Percentiles rank a stretch among this genome's conserved stretches.
Conservation (phyloP, 2,797 vertebrate species). For the Aratinga solstitialis region DNA sequence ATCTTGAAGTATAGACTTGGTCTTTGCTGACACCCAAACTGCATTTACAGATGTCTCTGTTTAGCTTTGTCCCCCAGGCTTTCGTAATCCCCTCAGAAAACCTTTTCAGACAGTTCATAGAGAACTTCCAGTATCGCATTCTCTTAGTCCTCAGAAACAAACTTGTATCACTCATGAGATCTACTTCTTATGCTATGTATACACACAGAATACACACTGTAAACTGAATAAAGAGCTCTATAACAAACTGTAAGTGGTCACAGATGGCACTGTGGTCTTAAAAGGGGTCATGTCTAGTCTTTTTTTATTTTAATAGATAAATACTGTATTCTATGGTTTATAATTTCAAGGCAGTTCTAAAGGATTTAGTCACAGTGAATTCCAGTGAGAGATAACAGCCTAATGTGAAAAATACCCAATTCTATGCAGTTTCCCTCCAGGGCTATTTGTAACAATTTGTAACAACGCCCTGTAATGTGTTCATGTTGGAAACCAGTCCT, state of each 20-base stretch:
- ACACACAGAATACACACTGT: slow-evolving; percentile 22
- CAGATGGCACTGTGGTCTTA: slow-evolving; percentile 3
- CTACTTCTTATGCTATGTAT: slow-evolving; percentile 17
- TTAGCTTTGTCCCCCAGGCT: neutral
- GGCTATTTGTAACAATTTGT: neutral
- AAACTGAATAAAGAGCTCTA: slow-evolving; percentile 34
- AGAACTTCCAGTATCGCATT: neutral
- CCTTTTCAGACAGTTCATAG: neutral
- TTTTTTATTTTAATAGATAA: neutral
- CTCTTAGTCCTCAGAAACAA: neutral
- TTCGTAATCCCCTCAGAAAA: neutral
- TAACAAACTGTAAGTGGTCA: slow-evolving; percentile 19
- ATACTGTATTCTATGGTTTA: neutral
- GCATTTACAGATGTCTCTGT: slow-evolving; percentile 5
- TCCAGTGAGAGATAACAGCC: neutral
- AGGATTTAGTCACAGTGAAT: neutral
- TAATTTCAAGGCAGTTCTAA: neutral
- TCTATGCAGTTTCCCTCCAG: neutral
- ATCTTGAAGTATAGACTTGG: slow-evolving; percentile 17
- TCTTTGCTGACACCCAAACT: slow-evolving; percentile 10
- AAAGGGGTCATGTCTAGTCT: neutral
- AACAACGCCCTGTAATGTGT: neutral
- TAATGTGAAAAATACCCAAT: neutral
- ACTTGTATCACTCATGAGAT: slow-evolving; percentile 11
- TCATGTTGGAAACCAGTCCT: neutral